Percentiles rank a stretch among this genome's conserved stretches.
These are phyloP conservation scores for Dioctria rufipes DNA, from an alignment of 2,888 invertebrate genomes.

Conservation along the genomic window DNA sequence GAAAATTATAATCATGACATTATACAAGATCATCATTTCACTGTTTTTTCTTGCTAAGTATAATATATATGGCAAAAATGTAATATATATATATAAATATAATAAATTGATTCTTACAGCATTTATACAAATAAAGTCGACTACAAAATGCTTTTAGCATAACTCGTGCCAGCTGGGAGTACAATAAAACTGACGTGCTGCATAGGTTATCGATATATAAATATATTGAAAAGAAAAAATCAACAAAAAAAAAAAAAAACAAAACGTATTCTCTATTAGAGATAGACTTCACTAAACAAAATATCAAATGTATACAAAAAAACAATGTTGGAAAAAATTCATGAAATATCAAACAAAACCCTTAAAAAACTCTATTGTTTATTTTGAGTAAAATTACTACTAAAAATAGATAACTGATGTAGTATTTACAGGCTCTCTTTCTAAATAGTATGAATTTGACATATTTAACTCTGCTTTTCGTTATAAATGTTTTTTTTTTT, in stretches of 20 bases:
- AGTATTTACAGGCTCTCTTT: constrained; percentile 36
- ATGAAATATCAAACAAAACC: constrained; percentile 31
- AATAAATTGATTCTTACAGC: constrained; percentile 30
- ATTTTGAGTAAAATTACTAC: background rate
- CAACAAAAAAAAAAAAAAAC: constrained; percentile 16
- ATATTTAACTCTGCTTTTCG: too few species aligned
- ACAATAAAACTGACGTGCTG: constrained; percentile 61
- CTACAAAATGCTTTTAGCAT: constrained; percentile 65
- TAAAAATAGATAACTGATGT: constrained; percentile 24
- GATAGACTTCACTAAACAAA: constrained; percentile 18
- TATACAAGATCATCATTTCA: constrained; percentile 21
- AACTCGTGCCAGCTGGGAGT: constrained; percentile 73
- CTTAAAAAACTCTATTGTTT: constrained; percentile 19
- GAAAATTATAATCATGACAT: constrained; percentile 42
- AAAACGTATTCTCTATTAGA: constrained; percentile 18
- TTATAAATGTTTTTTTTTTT: background rate
- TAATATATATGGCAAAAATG: constrained; percentile 29
- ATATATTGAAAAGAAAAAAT: constrained; percentile 27
- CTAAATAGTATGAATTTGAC: background rate
- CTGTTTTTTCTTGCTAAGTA: constrained; percentile 25
- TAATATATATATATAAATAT: constrained; percentile 4
- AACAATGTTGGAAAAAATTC: background rate
- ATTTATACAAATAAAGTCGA: constrained; percentile 47
- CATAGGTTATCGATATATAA: constrained; percentile 41
- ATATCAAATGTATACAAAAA: constrained; percentile 13